Conservation (phyloP, 1,140 invertebrate species). For the Apolygus lucorum region DNA sequence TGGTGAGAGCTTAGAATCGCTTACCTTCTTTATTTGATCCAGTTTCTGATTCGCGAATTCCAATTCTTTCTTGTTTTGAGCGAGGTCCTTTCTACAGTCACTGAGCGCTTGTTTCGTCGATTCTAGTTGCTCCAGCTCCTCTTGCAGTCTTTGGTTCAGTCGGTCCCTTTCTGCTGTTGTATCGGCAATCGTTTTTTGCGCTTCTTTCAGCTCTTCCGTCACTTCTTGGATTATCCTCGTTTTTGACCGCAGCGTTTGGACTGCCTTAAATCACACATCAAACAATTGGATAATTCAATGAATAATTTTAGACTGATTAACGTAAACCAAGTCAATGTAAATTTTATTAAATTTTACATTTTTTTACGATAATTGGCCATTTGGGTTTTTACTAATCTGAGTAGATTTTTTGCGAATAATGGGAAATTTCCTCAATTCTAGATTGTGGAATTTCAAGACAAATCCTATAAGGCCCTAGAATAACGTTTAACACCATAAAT, state of each 20-base stretch:
- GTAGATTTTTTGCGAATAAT: too few species aligned
- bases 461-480: too few species aligned
- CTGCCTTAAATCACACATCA: too few species aligned
- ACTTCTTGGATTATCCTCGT: conserved; percentile 22
- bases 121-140: conserved; percentile 2
- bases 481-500: too few species aligned
- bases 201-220: conserved; percentile 9
- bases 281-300: too few species aligned
- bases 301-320: background rate
- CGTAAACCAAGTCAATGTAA: background rate
- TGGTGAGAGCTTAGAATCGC: background rate
- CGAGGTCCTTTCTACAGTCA: background rate
- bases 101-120: background rate
- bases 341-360: too few species aligned
- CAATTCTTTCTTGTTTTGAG: background rate
- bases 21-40: background rate
- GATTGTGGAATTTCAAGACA: too few species aligned
- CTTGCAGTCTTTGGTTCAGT: conserved; percentile 16
- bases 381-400: too few species aligned
- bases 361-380: too few species aligned
- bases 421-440: too few species aligned
- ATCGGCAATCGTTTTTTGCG: background rate
- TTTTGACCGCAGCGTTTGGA: conserved; percentile 24
- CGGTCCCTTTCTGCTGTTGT: background rate
- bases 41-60: background rate